Evolutionary conservation across 53 echinoderm and acorn worm genomes (phyloP), one percentile per base, ranked within the genome.

Genomic region (Patiria pectinifera): DNA sequence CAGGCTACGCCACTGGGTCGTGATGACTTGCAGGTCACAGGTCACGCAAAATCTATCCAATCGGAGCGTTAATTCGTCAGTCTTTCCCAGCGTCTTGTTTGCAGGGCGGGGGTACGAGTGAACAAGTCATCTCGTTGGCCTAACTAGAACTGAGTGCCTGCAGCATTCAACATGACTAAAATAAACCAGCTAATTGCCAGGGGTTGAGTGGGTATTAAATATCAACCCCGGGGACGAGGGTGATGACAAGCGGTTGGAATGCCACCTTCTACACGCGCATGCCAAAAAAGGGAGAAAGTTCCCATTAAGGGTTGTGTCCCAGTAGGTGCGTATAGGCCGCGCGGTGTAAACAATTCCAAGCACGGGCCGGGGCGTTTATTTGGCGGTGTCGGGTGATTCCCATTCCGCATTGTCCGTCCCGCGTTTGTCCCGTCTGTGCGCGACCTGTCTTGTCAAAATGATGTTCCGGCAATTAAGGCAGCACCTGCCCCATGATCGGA

Each of bases 401-500:
- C 53, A 6, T 5, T 53, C 53, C 1, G 53, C 53, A 5, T 53
- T 14, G 58, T 48, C 21, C 82, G 23, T 4, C 11, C 49, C 9
- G 35, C 4, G 21, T 18, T 19, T 49, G 81, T 6, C 81, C 81
- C 10, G 26, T 43, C 11, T 2, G 79, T 6, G 19, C 74, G 24
- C 8, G 15, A 12, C 47, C 5, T 11, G 82, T 16, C 47, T 48
- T 59, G 19, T 49, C 22, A 11, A 53, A n/a, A 48, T 59, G 82
- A 82, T 82, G 82, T 82, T 82, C 82, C 22, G 59, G 59, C 82
- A 82, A 82, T 82, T 82, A 82, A 46, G 21, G 82, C 21, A 21
- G 82, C 82, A 82, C 82, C 49, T 82, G 82, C 82, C 59, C 70
- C 82, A 59, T 5, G 53, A 59, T 82, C 48, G 23, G 47, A 58